Base-by-base conservation (phyloP, 1,140 invertebrate species). In the Solenopsis invicta region DNA sequence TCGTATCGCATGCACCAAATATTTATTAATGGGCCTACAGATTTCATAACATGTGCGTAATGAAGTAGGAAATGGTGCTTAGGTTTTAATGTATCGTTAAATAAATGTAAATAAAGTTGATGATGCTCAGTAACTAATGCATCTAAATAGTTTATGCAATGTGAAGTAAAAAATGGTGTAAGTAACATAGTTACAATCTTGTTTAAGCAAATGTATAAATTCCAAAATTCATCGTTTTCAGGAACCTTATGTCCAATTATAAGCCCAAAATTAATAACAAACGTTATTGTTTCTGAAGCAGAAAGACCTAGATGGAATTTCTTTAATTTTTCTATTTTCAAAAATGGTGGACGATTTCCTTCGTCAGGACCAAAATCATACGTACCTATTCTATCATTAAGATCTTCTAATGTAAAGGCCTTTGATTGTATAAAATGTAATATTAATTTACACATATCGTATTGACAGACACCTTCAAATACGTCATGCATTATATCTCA, bases 221-320 rank as follows among this genome's bases (percentile, higher is more conserved):
- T 18, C 50, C 50, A 52, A 59, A 59, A 59, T 10, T 59, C 6
- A 59, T 59, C 21, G n/a, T 59, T 59, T 21, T 59, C 21, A 21
- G 54, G n/a, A 21, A 59, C 9, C 9, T 59, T 59, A 52, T 52
- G n/a, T 4, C 54, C 54, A 21, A 59, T 59, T 0, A 59, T 59
- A 59, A 59, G 54, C 9, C 9, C 54, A 2, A 59, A 59, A 59
- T 59, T 8, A 59, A 59, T 24, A 59, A 59, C 54, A 59, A 59
- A 59, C n/a, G 54, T 59, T 59, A 59, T 59, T 21, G 54, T 59
- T 59, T 59, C 54, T 59, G 52, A 54, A 59, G 54, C 54, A 59
- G 54, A 59, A 59, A 21, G 13, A 59, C 9, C 21, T 59, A 59
- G 8, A 59, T 0, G 21, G 3, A 1, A 59, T 12, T 2, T 59